phyloP scores from a whole-genome alignment of 2,113 vertebrate genomes.

The Campylorhamphus procurvoides region DNA sequence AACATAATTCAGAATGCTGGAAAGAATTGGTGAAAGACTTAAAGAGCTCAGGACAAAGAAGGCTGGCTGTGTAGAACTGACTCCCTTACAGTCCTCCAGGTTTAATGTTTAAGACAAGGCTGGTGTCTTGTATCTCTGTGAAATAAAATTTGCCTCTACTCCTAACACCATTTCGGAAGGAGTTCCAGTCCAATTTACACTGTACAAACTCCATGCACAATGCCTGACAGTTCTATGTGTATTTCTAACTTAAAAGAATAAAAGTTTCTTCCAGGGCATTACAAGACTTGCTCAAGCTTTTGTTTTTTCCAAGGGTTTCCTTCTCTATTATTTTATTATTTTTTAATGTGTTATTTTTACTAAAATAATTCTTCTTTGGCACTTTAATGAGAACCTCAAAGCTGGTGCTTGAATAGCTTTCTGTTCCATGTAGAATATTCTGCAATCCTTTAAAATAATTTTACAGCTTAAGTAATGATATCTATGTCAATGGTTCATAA shows the following conservation, averaged over 20 bases:
- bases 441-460: background rate
- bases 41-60: background rate
- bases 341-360: background rate
- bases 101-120: background rate
- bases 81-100: background rate
- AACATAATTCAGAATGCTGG: background rate
- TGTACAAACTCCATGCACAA: background rate
- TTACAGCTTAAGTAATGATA: background rate
- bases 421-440: background rate
- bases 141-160: background rate
- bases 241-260: background rate
- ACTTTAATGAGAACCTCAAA: background rate
- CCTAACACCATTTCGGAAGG: background rate
- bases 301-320: background rate
- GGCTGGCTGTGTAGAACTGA: background rate
- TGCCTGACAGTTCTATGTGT: background rate
- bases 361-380: background rate
- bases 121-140: background rate
- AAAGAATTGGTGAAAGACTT: background rate
- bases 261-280: background rate
- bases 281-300: background rate
- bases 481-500: background rate
- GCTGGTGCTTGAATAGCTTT: background rate
- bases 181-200: background rate
- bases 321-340: background rate